These are phyloP conservation scores for Chelonus insularis DNA, from an alignment of 1,140 invertebrate genomes.

Conservation along the genomic window DNA sequence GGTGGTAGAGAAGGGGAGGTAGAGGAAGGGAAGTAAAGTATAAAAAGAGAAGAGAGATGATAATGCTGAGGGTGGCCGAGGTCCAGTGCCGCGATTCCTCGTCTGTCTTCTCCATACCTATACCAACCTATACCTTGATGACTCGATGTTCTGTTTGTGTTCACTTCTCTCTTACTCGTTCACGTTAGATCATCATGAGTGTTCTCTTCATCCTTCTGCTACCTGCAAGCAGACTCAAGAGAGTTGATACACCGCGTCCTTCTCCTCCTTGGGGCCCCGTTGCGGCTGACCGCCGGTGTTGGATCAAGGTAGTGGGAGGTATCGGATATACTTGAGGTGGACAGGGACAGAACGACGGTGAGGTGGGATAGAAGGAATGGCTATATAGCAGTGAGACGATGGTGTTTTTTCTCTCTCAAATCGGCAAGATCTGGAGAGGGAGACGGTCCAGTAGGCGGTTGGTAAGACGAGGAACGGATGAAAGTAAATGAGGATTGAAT, in stretches of 20 bases:
- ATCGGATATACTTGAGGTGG: not conserved
- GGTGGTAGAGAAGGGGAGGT: too few relatives aligned
- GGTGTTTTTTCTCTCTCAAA: not conserved
- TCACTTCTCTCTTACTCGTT: constrained; percentile 17
- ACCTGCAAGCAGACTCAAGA: constrained; percentile 37
- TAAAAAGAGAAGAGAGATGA: too few relatives aligned
- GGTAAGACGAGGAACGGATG: not conserved
- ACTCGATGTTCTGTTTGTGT: constrained; percentile 49
- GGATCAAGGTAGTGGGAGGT: constrained; percentile 5
- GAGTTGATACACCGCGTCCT: not conserved
- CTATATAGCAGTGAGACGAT: constrained; percentile 23
- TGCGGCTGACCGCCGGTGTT: not conserved
- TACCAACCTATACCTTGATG: constrained; percentile 38
- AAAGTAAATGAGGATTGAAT: not conserved
- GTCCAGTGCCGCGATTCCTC: too few relatives aligned
- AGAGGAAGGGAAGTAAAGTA: too few relatives aligned
- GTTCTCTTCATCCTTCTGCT: constrained; percentile 33
- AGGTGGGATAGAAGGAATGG: constrained; percentile 21
- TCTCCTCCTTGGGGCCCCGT: not conserved
- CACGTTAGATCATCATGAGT: not conserved
- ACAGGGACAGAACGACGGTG: constrained; percentile 16
- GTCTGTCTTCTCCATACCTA: too few relatives aligned
- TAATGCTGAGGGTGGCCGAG: too few relatives aligned
- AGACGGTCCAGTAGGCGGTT: constrained; percentile 13
- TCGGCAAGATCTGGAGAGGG: constrained; percentile 13